Percentiles rank a stretch among this genome's conserved stretches.
These are phyloP conservation scores for Mus musculus DNA, from an alignment of 2,113 vertebrate genomes.

Conservation along the genomic window GRCm39 chr14:49338501-49339000, in stretches of 20 bases:
- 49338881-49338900: slow-evolving; percentile 27
- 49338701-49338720: slow-evolving; percentile 81
- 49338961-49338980: not conserved
- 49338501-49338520: not conserved
- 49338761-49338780: slow-evolving; percentile 35
- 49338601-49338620: slow-evolving; percentile 90
- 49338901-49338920: not conserved
- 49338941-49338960: not conserved
- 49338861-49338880: not conserved
- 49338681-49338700: slow-evolving; percentile 79
- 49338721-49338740: slow-evolving; percentile 71
- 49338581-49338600: slow-evolving; percentile 86
- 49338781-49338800: not conserved
- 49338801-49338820: not conserved
- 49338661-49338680: slow-evolving; percentile 81
- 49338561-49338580: not conserved
- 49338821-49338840: not conserved
- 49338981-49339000: not conserved
- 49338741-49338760: slow-evolving; percentile 35
- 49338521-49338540: not conserved
- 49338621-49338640: slow-evolving; percentile 83
- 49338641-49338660: slow-evolving; percentile 86
- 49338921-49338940: not conserved
- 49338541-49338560: no score
- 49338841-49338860: not conserved